These are phyloP conservation scores for Phalera bucephala DNA, from an alignment of 2,888 invertebrate genomes.

Conservation along the genomic window DNA sequence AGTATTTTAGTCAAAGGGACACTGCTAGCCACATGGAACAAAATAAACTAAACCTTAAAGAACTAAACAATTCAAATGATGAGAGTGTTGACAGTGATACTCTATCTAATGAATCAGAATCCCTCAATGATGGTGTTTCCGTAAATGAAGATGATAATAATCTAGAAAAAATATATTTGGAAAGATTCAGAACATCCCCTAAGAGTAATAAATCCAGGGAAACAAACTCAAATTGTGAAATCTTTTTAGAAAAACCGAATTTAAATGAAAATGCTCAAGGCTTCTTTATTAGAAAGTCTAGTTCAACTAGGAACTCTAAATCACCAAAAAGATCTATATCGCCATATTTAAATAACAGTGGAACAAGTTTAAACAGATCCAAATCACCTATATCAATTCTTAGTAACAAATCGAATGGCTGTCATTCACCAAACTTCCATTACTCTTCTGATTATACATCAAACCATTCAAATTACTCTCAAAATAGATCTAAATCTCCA, in stretches of 20 bases:
- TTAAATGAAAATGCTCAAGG: constrained; percentile 36
- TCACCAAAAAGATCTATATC: constrained; percentile 40
- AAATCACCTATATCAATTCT: constrained; percentile 51
- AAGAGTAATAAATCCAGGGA: constrained; percentile 43
- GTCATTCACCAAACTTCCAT: constrained; percentile 26
- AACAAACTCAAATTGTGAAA: constrained; percentile 30
- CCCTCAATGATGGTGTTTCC: constrained; percentile 32
- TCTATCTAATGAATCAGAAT: constrained; percentile 35
- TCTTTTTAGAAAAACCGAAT: constrained; percentile 23
- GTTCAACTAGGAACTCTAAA: constrained; percentile 39
- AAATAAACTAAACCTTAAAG: constrained; percentile 37
- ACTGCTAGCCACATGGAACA: constrained; percentile 55
- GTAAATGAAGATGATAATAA: constrained; percentile 56
- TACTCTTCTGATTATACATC: constrained; percentile 18
- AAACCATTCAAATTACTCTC: constrained; percentile 24
- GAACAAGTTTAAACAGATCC: constrained; percentile 27
- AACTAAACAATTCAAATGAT: constrained; percentile 18
- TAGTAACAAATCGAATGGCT: constrained; percentile 32
- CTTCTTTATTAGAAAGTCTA: constrained; percentile 58
- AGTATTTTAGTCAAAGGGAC: constrained; percentile 77
- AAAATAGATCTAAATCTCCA: constrained; percentile 50
- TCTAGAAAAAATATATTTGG: constrained; percentile 67
- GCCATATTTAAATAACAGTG: constrained; percentile 25
- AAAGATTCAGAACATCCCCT: constrained; percentile 62
- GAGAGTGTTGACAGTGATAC: constrained; percentile 27